These are phyloP conservation scores for Agapornis canus DNA, from an alignment of 2,797 vertebrate genomes.

Conservation along the genomic window DNA sequence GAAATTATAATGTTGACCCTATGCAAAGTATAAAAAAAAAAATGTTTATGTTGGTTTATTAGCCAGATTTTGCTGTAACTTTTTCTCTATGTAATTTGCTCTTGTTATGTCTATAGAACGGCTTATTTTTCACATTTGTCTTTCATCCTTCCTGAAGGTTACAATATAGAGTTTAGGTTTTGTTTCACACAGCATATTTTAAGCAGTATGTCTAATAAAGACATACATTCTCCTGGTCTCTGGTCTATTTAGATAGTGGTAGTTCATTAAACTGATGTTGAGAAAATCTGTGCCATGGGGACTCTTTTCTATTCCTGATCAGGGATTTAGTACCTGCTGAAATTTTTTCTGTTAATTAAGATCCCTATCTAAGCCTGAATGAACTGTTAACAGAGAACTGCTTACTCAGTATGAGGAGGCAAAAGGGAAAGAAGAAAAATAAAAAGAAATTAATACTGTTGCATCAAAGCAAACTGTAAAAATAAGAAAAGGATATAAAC, in stretches of 20 bases:
- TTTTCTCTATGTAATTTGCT: background rate
- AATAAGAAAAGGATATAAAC: background rate
- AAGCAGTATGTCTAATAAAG: slow-evolving; percentile 22
- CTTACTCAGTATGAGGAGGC: background rate
- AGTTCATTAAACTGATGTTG: slow-evolving; percentile 17
- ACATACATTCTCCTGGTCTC: background rate
- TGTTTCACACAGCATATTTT: background rate
- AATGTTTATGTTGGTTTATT: background rate
- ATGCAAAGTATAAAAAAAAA: background rate
- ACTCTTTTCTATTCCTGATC: background rate
- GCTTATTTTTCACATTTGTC: background rate
- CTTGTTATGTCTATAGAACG: background rate
- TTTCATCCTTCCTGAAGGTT: background rate
- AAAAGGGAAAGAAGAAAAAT: background rate
- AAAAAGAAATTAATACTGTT: background rate
- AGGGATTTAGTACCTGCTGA: slow-evolving; percentile 26
- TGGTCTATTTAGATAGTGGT: slow-evolving; percentile 12
- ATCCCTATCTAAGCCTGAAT: slow-evolving; percentile 6
- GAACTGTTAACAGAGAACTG: background rate
- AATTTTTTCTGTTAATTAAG: slow-evolving; percentile 55
- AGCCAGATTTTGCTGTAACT: background rate
- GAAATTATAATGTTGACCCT: background rate
- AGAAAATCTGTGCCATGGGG: background rate
- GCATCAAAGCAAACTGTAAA: background rate
- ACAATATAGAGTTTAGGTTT: background rate